These are phyloP conservation scores for Amiota communis DNA, from an alignment of 2,888 invertebrate genomes.

Conservation along the genomic window DNA sequence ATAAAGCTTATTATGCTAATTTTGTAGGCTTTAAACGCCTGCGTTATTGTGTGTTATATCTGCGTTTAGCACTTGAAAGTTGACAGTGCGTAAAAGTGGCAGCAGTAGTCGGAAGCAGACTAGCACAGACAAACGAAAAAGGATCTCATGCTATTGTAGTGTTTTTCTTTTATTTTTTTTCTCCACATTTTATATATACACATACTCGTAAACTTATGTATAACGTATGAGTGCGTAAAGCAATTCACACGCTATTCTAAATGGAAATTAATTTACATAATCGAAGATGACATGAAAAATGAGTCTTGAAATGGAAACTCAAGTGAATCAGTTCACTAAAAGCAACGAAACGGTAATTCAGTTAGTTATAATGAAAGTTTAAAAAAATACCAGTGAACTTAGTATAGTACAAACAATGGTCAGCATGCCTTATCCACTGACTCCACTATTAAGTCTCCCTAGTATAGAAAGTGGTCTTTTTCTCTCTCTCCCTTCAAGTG, in stretches of 20 bases:
- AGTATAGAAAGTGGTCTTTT: too few relatives aligned
- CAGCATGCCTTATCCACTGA: too few relatives aligned
- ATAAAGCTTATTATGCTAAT: constrained; percentile 56
- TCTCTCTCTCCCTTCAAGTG: not conserved
- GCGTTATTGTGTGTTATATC: constrained; percentile 7
- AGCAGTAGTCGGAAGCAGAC: constrained; percentile 18
- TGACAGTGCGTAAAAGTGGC: constrained; percentile 32
- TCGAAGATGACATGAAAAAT: not conserved
- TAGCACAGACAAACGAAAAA: constrained; percentile 23
- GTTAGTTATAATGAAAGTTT: too few relatives aligned
- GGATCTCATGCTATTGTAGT: constrained; percentile 15
- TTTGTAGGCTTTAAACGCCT: constrained; percentile 31
- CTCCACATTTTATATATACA: not conserved
- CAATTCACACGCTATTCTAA: not conserved
- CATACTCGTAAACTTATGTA: not conserved
- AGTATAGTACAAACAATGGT: too few relatives aligned
- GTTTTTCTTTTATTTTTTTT: not conserved
- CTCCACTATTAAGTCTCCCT: too few relatives aligned
- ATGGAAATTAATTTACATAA: constrained; percentile 18
- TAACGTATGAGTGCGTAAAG: not conserved
- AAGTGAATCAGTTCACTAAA: too few relatives aligned
- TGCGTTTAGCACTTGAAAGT: constrained; percentile 36
- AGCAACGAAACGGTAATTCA: too few relatives aligned
- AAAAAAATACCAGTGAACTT: too few relatives aligned
- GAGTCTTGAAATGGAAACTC: too few relatives aligned